Percentiles rank a stretch among this genome's conserved stretches.
Evolutionary conservation across 2,888 invertebrate species (phyloP).

Genomic region (Hydroisotoma schaefferi): DNA sequence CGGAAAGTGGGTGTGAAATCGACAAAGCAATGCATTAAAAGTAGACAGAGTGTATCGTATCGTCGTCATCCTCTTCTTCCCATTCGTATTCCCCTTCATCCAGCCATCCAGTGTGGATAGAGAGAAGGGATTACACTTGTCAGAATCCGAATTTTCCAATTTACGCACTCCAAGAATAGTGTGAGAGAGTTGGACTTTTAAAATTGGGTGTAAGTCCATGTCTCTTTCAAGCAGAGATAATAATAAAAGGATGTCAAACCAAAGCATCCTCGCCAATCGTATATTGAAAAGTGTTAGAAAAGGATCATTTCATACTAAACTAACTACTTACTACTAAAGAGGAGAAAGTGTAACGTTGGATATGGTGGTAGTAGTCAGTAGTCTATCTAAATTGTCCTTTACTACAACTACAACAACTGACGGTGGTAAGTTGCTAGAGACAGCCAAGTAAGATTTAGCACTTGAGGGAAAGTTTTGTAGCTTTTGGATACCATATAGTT

Average conservation of each 20-base stretch:
- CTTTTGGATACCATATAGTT: background rate
- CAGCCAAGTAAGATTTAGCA: background rate
- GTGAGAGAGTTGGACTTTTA: conserved; percentile 28
- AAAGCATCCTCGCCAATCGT: too few relatives aligned
- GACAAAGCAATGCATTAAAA: conserved; percentile 39
- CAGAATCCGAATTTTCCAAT: conserved; percentile 48
- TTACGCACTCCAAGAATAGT: conserved; percentile 34
- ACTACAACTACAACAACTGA: too few relatives aligned
- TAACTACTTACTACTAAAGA: background rate
- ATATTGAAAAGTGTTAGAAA: too few relatives aligned
- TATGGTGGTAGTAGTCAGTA: too few relatives aligned
- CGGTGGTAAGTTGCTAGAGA: too few relatives aligned
- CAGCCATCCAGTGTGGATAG: conserved; percentile 44
- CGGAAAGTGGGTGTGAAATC: conserved; percentile 40
- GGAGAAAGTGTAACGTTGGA: too few relatives aligned
- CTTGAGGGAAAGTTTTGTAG: background rate
- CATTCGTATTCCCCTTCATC: too few relatives aligned
- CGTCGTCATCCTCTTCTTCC: background rate
- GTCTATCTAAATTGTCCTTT: too few relatives aligned
- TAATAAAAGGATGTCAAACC: too few relatives aligned
- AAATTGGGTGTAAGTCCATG: conserved; percentile 29
- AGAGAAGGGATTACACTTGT: conserved; percentile 47
- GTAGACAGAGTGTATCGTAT: conserved; percentile 25
- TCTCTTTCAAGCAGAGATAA: too few relatives aligned
- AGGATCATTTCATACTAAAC: too few relatives aligned